Base-by-base conservation (phyloP, 2,888 invertebrate species). In the Drosophila phalerata region DNA sequence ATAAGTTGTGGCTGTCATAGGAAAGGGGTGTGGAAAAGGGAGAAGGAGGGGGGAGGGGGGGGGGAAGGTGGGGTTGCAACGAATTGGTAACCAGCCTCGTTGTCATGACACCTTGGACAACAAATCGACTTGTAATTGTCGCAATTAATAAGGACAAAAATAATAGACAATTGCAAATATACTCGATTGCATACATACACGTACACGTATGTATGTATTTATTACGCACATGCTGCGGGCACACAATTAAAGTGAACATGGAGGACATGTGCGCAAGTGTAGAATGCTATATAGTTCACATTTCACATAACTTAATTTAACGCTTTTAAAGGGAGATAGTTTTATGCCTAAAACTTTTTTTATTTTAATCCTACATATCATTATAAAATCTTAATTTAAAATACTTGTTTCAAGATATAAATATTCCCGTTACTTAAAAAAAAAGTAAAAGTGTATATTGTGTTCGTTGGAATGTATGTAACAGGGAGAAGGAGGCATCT, bases 81-180 rank as follows among this genome's bases (percentile, higher is more conserved):
- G 32, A 8, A 19, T 3, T 8, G 48, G 32, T 19, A 17, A 42
- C 10, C 38, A 22, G 32, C n/a, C 48, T 60, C 45, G 49, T 56
- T 43, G 68, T 56, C 53, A 70, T 60, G 78, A 69, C 74, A 75
- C 65, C 72, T 79, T 62, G 69, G 17, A 68, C 68, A 70, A 65
- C 63, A 81, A 80, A 79, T 78, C 68, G 81, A 80, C 73, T 70
- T 64, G 77, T 77, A 81, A 79, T 73, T 81, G 73, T 69, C n/a
- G 70, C 73, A 79, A 80, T 80, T 80, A 81, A 75, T 68, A 71
- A 49, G 63, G 48, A 67, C 66, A 51, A 74, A 62, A 62, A 62
- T 58, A 66, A 74, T 73, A 70, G 65, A 49, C 42, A 32, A n/a
- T 15, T 37, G 42, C 15, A n/a, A 2, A 42, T 25, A 15, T 42